Evolutionary conservation across 2,888 invertebrate genomes (phyloP), one percentile per base, ranked within the genome.

Genomic region (Drosophila pseudotalamancana): DNA sequence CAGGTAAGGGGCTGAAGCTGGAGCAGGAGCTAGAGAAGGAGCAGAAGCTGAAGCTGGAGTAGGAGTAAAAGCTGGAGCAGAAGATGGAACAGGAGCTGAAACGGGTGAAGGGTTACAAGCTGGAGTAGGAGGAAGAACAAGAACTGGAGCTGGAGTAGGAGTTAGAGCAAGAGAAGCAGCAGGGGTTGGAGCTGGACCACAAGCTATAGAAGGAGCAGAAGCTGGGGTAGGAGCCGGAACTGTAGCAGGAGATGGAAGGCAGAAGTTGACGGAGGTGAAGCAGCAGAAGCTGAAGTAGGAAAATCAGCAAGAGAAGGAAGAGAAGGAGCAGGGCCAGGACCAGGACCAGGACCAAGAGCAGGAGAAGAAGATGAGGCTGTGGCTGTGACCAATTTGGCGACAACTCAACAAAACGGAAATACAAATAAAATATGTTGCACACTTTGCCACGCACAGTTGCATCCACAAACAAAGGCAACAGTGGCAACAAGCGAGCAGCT

Each of bases 341-440:
- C 4, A 9, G 27, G 14, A 35, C 5, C 11, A 4, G 14, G 2
- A 14, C 9, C 19, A n/a, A 9, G 27, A 23, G 27, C 8, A 19
- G 19, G 1, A 21, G 8, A 11, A 18, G 14, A 27, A 6, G 35
- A 48, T 8, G 11, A 8, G 40, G 6, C 3, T 18, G 32, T 11
- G 12, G 11, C 2, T 19, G 29, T 25, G n/a, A n/a, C n/a, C 32
- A 19, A 45, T 46, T 12, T 40, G 29, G 19, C 45, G 23, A 48
- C 50, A 64, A 53, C 57, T 55, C 27, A 57, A 56, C 56, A 49
- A 61, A 55, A 37, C 65, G 74, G 51, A 63, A 70, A 64, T 65
- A 83, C 84, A 80, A 70, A 73, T 77, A 81, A 84, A 80, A 84
- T 81, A 73, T 77, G 81, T 71, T 66, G 78, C 70, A 81, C 77